phyloP scores from a whole-genome alignment of 2,797 vertebrate genomes.

The Smutsia gigantea region DNA sequence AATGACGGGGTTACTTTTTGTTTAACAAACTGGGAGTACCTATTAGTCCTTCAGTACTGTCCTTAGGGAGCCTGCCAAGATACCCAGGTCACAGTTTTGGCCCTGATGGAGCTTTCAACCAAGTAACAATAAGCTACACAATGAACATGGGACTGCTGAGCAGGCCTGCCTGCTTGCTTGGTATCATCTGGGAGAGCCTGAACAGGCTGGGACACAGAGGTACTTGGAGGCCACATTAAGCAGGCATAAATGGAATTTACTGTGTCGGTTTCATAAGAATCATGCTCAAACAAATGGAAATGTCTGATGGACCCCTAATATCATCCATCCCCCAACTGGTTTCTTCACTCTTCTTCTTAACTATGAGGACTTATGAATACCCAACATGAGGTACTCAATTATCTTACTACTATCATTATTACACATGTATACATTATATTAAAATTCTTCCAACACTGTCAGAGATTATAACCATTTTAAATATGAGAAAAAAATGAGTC shows the following conservation, averaged over 20 bases:
- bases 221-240: conserved; percentile 2
- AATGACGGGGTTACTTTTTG: background rate
- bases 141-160: background rate
- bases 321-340: background rate
- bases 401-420: background rate
- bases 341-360: conserved; percentile 14
- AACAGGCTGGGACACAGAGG: background rate
- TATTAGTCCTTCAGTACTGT: background rate
- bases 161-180: background rate
- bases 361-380: background rate
- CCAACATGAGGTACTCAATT: background rate
- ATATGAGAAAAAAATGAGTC: background rate
- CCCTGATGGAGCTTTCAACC: background rate
- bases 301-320: background rate
- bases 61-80: conserved; percentile 12
- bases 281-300: background rate
- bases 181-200: background rate
- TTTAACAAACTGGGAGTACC: background rate
- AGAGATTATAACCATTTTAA: conserved; percentile 45
- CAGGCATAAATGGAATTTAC: background rate
- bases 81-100: background rate
- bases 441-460: background rate
- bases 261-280: background rate
- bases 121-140: conserved; percentile 23
- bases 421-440: background rate